phyloP scores from a whole-genome alignment of 2,888 invertebrate genomes.

The Pimpla rufipes region DNA sequence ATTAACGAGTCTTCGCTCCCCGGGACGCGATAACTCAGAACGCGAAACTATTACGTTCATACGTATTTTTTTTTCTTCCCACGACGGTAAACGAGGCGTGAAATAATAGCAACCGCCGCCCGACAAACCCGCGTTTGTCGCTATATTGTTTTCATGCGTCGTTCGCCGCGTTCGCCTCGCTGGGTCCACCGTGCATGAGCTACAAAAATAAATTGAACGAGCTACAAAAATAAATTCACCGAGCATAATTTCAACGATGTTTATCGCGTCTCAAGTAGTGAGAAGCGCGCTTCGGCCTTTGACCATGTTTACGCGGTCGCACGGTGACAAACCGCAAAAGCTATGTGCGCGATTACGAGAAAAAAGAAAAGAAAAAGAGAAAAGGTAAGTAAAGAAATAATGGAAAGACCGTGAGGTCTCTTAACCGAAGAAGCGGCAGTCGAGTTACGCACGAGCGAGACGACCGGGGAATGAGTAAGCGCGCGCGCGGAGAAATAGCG shows the following conservation, averaged over 20 bases:
- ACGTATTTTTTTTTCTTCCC: not conserved
- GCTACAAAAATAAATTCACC: not conserved
- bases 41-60: not conserved
- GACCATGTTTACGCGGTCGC: not conserved
- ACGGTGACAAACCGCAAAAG: not conserved
- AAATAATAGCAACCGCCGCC: not conserved
- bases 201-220: not conserved
- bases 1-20: not conserved
- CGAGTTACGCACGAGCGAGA: conserved; percentile 5
- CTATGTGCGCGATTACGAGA: conserved; percentile 1
- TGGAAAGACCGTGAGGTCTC: not conserved
- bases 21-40: conserved; percentile 6
- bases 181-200: not conserved
- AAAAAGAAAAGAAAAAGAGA: not conserved
- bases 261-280: not conserved
- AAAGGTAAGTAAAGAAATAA: conserved; percentile 2
- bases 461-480: conserved; percentile 23
- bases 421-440: not conserved
- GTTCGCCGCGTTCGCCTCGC: not conserved
- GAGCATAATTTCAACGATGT: not conserved
- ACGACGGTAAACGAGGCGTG: not conserved
- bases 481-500: not conserved
- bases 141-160: not conserved
- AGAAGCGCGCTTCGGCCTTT: not conserved
- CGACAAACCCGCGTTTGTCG: not conserved